A percentile compares a stretch with the other conserved stretches of the same genome.
phyloP scores from a whole-genome alignment of 2,888 invertebrate genomes.

The Parthenolecanium corni region DNA sequence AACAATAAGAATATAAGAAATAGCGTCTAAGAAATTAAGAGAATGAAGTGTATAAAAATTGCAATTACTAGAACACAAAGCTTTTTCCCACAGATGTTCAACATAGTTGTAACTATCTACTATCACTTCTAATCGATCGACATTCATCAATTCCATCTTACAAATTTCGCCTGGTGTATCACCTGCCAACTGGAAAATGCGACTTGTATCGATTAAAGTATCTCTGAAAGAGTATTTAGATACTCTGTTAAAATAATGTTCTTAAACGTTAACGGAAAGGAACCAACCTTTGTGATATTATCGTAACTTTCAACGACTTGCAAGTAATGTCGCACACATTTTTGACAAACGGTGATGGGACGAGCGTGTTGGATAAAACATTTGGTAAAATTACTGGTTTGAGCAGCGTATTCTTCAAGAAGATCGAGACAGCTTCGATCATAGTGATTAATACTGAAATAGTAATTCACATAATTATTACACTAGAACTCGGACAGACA shows the following conservation, averaged over 20 bases:
- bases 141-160: slow-evolving; percentile 47
- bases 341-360: slow-evolving; percentile 51
- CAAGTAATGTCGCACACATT: slow-evolving; percentile 47
- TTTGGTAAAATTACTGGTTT: slow-evolving; percentile 47
- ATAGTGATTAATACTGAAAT: too few relatives aligned
- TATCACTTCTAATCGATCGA: slow-evolving; percentile 52
- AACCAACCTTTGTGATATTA: slow-evolving; percentile 41
- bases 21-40: slow-evolving; percentile 37
- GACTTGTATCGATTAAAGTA: too few relatives aligned
- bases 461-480: too few relatives aligned
- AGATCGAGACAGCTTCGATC: slow-evolving; percentile 32
- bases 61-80: slow-evolving; percentile 50
- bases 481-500: too few relatives aligned
- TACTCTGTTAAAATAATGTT: too few relatives aligned
- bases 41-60: slow-evolving; percentile 36
- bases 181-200: neutral
- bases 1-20: neutral
- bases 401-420: slow-evolving; percentile 42
- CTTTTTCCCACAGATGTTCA: slow-evolving; percentile 48
- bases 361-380: slow-evolving; percentile 50
- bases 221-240: neutral
- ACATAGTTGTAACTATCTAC: slow-evolving; percentile 47
- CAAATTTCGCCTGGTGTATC: slow-evolving; percentile 42
- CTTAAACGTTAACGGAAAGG: too few relatives aligned
- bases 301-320: slow-evolving; percentile 44